Conservation (phyloP, 2,113 vertebrate species). For the Prionailurus viverrinus region DNA sequence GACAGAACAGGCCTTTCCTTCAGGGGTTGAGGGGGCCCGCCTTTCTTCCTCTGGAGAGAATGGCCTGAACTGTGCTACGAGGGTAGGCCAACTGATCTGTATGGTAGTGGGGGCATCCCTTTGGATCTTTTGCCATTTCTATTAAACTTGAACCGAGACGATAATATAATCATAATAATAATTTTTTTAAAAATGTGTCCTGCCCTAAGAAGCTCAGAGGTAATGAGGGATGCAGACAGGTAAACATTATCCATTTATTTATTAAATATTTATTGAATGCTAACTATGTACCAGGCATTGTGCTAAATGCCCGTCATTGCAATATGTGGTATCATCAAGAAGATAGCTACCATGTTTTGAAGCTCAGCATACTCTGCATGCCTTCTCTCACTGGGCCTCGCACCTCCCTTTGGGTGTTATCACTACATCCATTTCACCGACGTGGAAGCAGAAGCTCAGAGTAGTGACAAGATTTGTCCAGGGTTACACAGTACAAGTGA, state of each 20-base stretch:
- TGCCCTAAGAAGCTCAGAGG: conserved; percentile 23
- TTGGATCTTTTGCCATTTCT: conserved; percentile 56
- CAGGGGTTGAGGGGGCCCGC: not conserved
- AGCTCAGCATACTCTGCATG: too few species aligned
- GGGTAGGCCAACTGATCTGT: not conserved
- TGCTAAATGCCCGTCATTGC: not conserved
- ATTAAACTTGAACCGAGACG: conserved; percentile 69
- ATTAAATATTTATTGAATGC: conserved; percentile 7
- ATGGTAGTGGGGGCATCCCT: not conserved
- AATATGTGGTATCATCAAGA: not conserved
- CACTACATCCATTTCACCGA: not conserved
- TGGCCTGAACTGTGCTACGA: not conserved
- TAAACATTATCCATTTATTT: not conserved
- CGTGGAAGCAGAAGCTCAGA: not conserved
- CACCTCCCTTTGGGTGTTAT: not conserved
- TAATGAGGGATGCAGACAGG: not conserved
- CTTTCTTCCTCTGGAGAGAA: not conserved
- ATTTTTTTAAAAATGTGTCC: too few species aligned
- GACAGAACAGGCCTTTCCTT: not conserved
- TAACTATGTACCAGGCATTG: not conserved
- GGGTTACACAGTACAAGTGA: not conserved
- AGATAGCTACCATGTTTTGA: not conserved
- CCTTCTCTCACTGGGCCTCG: not conserved
- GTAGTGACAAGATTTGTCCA: not conserved
- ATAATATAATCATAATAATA: too few species aligned